phyloP scores from a whole-genome alignment of 2,888 invertebrate species.

The Torymus auratus region DNA sequence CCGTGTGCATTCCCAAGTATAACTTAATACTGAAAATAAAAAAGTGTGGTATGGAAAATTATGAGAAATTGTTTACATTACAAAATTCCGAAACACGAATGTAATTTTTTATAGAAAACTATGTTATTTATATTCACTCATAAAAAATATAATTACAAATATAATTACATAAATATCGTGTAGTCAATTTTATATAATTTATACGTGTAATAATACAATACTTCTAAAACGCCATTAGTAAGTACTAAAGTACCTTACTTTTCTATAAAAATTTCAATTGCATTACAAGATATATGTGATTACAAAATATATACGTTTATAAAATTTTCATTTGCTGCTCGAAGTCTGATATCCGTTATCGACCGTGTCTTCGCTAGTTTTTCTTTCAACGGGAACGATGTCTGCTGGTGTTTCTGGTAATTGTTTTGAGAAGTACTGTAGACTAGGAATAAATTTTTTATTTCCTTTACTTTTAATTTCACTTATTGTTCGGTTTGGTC shows the following conservation, averaged over 20 bases:
- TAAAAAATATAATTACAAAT: slow-evolving; percentile 60
- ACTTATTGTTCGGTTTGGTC: slow-evolving; percentile 59
- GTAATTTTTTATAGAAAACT: slow-evolving; percentile 56
- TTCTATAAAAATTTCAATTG: slow-evolving; percentile 49
- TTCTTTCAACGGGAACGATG: slow-evolving; percentile 30
- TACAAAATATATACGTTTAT: slow-evolving; percentile 52
- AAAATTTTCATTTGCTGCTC: slow-evolving; percentile 58
- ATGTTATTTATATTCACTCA: slow-evolving; percentile 59
- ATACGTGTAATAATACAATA: slow-evolving; percentile 27
- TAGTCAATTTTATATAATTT: slow-evolving; percentile 47
- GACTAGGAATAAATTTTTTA: slow-evolving; percentile 65
- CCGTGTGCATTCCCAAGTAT: slow-evolving; percentile 66
- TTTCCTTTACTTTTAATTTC: slow-evolving; percentile 62
- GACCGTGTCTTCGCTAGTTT: slow-evolving; percentile 63
- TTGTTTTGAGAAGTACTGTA: slow-evolving; percentile 66
- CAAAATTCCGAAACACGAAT: slow-evolving; percentile 36
- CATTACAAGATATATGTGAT: slow-evolving; percentile 35
- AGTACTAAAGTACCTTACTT: slow-evolving; percentile 28
- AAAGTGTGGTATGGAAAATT: slow-evolving; percentile 42
- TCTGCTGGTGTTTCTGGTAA: slow-evolving; percentile 59
- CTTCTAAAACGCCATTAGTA: slow-evolving; percentile 33
- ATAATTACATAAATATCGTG: slow-evolving; percentile 58
- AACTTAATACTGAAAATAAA: slow-evolving; percentile 60
- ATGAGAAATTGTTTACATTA: slow-evolving; percentile 25
- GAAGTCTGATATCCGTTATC: slow-evolving; percentile 71